Base-by-base conservation (phyloP, 2,888 invertebrate species). In the Fabriciana adippe region DNA sequence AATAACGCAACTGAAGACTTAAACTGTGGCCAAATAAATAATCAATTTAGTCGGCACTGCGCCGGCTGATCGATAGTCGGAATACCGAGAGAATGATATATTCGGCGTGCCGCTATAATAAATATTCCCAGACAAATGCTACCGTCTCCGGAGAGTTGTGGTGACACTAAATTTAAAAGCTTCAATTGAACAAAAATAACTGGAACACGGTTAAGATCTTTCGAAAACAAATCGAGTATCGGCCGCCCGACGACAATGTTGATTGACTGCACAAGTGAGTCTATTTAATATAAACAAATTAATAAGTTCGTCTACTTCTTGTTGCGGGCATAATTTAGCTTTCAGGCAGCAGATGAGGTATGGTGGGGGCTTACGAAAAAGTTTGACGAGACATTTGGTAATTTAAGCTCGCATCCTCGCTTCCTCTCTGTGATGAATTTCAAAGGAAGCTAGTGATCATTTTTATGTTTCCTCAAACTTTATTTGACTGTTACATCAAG, bases 121-220 rank as follows among this genome's bases (percentile, higher is more conserved):
- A 92, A 92, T 92, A 92, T 90, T 86, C 89, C 83, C 82, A 90
- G 92, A 92, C 92, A 91, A 92, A 92, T 92, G 91, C 87, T 89
- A 86, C 82, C 89, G 89, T 90, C 92, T 89, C 90, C 83, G 77
- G 89, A 86, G 92, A 90, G 88, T 83, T 87, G 90, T 90, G 90
- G 90, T 88, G 91, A 90, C 92, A 92, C 91, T 92, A 89, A 88
- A 92, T 92, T 91, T 92, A 90, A 91, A 90, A 90, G 91, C 91
- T 86, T 89, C 91, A 88, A 92, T 91, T 90, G 92, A 89, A 92
- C 92, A 88, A 89, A 90, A 92, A 92, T 92, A 92, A 91, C 90
- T 86, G 85, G 86, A 90, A 91, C 91, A 91, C 88, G 90, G 91
- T 90, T 91, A 89, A 88, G 90, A 92, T 90, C 92, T 92, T 90